A percentile compares a stretch with the other conserved stretches of the same genome.
Conservation (phyloP, 2,888 invertebrate species). For the Ectropis crepuscularia region DNA sequence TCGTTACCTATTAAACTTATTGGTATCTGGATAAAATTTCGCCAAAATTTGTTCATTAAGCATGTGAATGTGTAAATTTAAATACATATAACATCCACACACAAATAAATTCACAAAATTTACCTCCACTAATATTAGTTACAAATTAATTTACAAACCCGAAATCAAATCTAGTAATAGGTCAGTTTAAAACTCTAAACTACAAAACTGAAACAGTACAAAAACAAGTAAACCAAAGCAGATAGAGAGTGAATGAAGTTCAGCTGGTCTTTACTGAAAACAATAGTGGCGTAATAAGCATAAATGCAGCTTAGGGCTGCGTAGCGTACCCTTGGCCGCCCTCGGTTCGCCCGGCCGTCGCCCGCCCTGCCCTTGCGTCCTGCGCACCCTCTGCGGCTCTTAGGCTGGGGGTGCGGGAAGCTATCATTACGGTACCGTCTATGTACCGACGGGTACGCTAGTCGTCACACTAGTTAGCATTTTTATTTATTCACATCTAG, state of each 20-base stretch:
- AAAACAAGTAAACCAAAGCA: constrained; percentile 1
- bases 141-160: no score
- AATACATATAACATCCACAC: no score
- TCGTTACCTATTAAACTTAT: no score
- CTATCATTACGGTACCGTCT: not conserved
- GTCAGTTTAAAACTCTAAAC: not conserved
- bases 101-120: no score
- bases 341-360: constrained; percentile 64
- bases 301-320: constrained; percentile 57
- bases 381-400: constrained; percentile 61
- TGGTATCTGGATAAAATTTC: no score
- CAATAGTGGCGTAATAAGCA: constrained; percentile 51
- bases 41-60: no score
- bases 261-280: constrained; percentile 35
- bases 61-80: no score
- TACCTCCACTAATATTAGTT: no score
- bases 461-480: no score
- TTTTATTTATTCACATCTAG: no score
- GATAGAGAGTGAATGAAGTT: constrained; percentile 22
- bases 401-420: constrained; percentile 21
- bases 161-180: not conserved
- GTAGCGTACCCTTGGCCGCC: constrained; percentile 71
- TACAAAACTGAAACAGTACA: constrained; percentile 5
- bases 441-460: no score
- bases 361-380: constrained; percentile 66